A percentile compares a stretch with the other conserved stretches of the same genome.
These are phyloP conservation scores for Sisyra nigra DNA, from an alignment of 2,888 invertebrate species.

Conservation along the genomic window DNA sequence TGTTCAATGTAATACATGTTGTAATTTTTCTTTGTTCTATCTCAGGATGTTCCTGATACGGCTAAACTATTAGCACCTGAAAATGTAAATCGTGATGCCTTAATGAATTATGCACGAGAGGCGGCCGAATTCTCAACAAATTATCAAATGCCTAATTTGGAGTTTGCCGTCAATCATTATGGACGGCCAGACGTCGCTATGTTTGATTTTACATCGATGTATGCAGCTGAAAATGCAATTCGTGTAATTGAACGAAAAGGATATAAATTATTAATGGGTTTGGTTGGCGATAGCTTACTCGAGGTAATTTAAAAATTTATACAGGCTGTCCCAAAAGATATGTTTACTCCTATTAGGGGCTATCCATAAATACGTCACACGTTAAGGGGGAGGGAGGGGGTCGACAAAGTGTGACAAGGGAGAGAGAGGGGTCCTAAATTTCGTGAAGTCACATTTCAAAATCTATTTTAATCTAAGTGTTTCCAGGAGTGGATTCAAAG, in stretches of 20 bases:
- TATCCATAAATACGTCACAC: too few species aligned
- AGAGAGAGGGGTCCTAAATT: too few species aligned
- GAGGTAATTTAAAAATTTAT: constrained; percentile 39
- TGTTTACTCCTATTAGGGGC: neutral
- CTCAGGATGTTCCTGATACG: constrained; percentile 79
- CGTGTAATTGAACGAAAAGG: constrained; percentile 59
- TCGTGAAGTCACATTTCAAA: too few species aligned
- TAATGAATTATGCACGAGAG: constrained; percentile 83
- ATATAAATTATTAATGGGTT: constrained; percentile 65
- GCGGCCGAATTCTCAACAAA: constrained; percentile 91
- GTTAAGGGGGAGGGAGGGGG: too few species aligned
- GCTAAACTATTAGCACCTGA: constrained; percentile 68
- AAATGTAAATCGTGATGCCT: constrained; percentile 80
- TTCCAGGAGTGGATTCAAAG: too few species aligned
- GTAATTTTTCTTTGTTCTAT: neutral
- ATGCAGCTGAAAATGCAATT: constrained; percentile 90
- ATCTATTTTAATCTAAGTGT: too few species aligned
- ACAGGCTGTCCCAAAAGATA: neutral
- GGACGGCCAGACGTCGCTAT: constrained; percentile 95
- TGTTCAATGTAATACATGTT: neutral
- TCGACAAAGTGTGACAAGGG: too few species aligned
- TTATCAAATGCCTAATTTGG: constrained; percentile 67
- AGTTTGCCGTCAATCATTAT: constrained; percentile 96
- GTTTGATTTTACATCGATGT: constrained; percentile 99
- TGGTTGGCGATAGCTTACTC: constrained; percentile 91